Conservation (phyloP, 2,888 invertebrate species). For the Holacanthella duospinosa region DNA sequence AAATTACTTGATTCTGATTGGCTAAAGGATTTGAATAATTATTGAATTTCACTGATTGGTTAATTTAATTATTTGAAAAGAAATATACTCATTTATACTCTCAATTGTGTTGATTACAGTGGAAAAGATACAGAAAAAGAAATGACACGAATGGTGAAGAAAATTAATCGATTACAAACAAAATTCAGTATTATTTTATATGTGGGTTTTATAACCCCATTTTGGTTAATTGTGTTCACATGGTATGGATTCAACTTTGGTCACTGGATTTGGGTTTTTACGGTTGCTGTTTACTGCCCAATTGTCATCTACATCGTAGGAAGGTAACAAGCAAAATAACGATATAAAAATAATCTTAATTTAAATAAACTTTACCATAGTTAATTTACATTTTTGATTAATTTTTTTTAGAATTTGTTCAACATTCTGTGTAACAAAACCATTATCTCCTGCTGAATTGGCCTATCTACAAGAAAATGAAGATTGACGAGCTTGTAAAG, state of each 20-base stretch:
- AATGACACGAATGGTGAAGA: not conserved
- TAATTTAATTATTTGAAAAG: no score
- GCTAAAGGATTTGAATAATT: no score
- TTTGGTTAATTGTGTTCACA: not conserved
- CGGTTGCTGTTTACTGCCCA: not conserved
- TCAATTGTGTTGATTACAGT: no score
- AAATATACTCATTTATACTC: no score
- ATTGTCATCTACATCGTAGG: not conserved
- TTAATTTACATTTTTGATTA: not conserved
- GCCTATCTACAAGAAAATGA: conserved; percentile 3
- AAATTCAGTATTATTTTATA: not conserved
- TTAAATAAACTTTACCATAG: no score
- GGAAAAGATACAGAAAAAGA: not conserved
- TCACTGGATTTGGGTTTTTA: not conserved
- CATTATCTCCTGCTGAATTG: not conserved
- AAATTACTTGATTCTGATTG: no score
- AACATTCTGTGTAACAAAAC: not conserved
- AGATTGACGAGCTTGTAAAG: not conserved
- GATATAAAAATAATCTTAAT: not conserved
- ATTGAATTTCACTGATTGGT: no score
- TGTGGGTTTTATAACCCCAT: not conserved
- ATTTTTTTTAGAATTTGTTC: not conserved
- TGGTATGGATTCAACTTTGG: not conserved
- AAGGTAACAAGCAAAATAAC: not conserved
- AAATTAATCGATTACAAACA: not conserved